Base-by-base conservation (phyloP, 2,113 vertebrate species). In the Brachyhypopomus gauderio region DNA sequence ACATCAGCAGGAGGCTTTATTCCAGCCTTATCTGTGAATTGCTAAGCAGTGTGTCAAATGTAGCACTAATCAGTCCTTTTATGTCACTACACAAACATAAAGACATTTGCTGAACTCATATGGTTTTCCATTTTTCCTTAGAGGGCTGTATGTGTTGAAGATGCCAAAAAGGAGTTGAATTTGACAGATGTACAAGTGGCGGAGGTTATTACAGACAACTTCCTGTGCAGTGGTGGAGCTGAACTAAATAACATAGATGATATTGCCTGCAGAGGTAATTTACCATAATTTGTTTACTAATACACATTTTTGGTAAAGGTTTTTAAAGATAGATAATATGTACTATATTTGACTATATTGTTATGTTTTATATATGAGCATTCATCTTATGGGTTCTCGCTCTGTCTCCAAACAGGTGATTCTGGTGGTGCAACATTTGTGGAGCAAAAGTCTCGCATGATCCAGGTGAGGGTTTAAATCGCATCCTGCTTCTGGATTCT, bases 171-270 rank as follows among this genome's bases (percentile, higher is more conserved):
- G 0, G 87, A 85, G n/a, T 0, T 6, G 0, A 87, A 82, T 3
- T 86, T 93, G 0, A 77, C 11, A 0, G 56, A 71, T 0, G 3
- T 0, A 0, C 20, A 91, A 2, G 75, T 81, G 14, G 78, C 38
- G 7, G 70, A 72, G 0, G 71, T 81, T 2, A 90, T 94, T 85
- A 92, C 91, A 19, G 86, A 90, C 0, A 91, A 91, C 83, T 94
- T 94, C 81, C 76, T 94, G 60, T 94, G 93, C 73, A 93, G 91
- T 0, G 92, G 92, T 3, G 92, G 92, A 34, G 59, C 0, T 0
- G 0, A 0, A 0, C 84, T n/a, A 0, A 3, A 0, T 41, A 1
- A 23, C 0, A 82, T 70, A 78, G 89, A 93, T 85, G 12, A 92
- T 30, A 78, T 93, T 62, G 48, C 92, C 8, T 93, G 92, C 72